A percentile compares a stretch with the other conserved stretches of the same genome.
Evolutionary conservation across 2,113 vertebrate genomes (phyloP).

Genomic region (Chaetodon auriga): DNA sequence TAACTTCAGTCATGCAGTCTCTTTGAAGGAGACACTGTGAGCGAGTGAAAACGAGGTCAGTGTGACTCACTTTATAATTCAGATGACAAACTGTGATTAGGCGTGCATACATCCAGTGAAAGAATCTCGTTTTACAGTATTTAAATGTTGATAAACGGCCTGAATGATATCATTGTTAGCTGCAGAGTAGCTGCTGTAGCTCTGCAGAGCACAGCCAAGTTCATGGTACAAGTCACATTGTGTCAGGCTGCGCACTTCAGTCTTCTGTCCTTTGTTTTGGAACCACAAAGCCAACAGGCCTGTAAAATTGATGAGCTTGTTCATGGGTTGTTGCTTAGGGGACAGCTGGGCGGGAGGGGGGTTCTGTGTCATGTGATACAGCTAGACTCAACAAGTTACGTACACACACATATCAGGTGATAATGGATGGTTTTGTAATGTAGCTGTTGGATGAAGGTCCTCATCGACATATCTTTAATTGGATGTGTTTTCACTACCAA

Average conservation of each 20-base stretch:
- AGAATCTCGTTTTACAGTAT: not conserved
- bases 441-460: conserved; percentile 9
- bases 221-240: conserved; percentile 37
- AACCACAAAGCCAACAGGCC: conserved; percentile 57
- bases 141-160: not conserved
- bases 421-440: conserved; percentile 16
- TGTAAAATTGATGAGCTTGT: conserved; percentile 82
- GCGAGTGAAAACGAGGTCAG: conserved; percentile 14
- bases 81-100: not conserved
- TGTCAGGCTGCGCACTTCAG: conserved; percentile 21
- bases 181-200: conserved; percentile 3
- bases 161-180: not conserved
- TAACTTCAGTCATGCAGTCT: not conserved
- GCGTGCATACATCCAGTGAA: not conserved
- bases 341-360: conserved; percentile 52
- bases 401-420: conserved; percentile 51
- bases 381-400: conserved; percentile 48
- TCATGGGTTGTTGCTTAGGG: conserved; percentile 69
- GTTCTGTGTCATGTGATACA: conserved; percentile 73
- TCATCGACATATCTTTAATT: conserved; percentile 7
- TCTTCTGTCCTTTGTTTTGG: conserved; percentile 69
- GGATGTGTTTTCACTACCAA: conserved; percentile 15
- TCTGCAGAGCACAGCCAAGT: conserved; percentile 24
- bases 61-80: conserved; percentile 8
- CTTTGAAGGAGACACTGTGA: conserved; percentile 4